A percentile compares a stretch with the other conserved stretches of the same genome.
These are phyloP conservation scores for Gnathonemus echidnorhynchus DNA, from an alignment of 2,113 vertebrate genomes.

Conservation along the genomic window DNA sequence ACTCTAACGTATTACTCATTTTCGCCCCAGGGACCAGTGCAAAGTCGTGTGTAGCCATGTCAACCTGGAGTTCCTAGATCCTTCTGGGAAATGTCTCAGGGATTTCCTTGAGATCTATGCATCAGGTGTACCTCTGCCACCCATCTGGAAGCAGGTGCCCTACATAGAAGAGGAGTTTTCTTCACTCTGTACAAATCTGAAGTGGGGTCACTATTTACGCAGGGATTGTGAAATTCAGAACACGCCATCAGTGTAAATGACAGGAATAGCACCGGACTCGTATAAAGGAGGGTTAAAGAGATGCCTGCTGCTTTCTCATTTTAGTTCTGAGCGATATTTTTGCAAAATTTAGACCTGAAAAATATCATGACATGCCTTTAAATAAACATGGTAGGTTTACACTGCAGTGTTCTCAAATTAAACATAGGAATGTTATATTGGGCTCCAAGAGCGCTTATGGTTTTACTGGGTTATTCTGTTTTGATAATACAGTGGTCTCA, in stretches of 20 bases:
- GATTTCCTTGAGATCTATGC: slow-evolving; percentile 50
- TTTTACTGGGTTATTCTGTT: neutral
- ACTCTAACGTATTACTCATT: neutral
- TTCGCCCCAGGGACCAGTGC: neutral
- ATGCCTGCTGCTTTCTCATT: neutral
- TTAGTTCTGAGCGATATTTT: neutral
- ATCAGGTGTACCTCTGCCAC: slow-evolving; percentile 37
- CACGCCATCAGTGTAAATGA: neutral
- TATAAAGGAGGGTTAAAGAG: neutral
- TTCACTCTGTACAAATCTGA: neutral
- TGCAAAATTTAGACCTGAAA: neutral
- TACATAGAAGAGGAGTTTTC: neutral
- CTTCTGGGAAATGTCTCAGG: slow-evolving; percentile 60
- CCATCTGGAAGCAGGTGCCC: slow-evolving; percentile 31
- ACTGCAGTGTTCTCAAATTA: neutral
- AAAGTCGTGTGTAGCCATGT: slow-evolving; percentile 34
- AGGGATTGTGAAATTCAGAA: neutral
- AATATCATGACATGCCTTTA: neutral
- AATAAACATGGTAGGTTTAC: neutral
- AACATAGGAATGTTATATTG: neutral
- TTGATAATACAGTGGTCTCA: neutral
- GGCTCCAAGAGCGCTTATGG: neutral
- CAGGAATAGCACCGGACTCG: neutral
- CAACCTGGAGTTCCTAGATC: slow-evolving; percentile 64
- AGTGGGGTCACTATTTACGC: neutral